phyloP scores from a whole-genome alignment of 2,888 invertebrate genomes.

The Drosophila flavopinicola region DNA sequence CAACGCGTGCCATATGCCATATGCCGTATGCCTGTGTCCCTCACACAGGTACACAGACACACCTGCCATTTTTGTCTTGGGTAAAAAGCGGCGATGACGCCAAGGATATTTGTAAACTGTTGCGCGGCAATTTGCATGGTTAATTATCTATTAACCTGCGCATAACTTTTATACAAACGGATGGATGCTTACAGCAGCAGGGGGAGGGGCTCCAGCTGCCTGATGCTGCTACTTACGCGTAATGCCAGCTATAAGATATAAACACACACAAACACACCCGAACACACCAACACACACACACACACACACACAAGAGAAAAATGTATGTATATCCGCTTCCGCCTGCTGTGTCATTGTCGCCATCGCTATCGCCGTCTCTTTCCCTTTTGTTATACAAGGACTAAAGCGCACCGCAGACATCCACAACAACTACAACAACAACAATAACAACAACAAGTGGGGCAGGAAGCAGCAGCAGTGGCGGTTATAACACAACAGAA shows the following conservation, averaged over 20 bases:
- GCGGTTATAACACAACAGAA: conserved; percentile 51
- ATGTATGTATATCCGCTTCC: conserved; percentile 68
- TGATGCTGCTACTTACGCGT: conserved; percentile 31
- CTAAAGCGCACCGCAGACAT: conserved; percentile 42
- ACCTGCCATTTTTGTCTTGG: conserved; percentile 27
- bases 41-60: conserved; percentile 7
- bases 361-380: conserved; percentile 34
- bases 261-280: conserved; percentile 33
- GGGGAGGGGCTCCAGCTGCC: background rate
- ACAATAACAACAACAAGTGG: conserved; percentile 22
- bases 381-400: conserved; percentile 50
- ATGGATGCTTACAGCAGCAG: conserved; percentile 9
- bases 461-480: conserved; percentile 11
- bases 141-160: conserved; percentile 79
- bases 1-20: conserved; percentile 39
- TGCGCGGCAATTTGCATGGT: conserved; percentile 77
- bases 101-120: conserved; percentile 75
- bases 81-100: conserved; percentile 34
- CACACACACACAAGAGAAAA: conserved; percentile 45
- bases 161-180: conserved; percentile 66
- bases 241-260: conserved; percentile 24
- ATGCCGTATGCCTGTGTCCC: background rate
- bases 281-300: conserved; percentile 23
- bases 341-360: conserved; percentile 31
- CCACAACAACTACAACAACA: conserved; percentile 19